phyloP scores from a whole-genome alignment of 2,888 invertebrate genomes.

The Diarsia dahlii region DNA sequence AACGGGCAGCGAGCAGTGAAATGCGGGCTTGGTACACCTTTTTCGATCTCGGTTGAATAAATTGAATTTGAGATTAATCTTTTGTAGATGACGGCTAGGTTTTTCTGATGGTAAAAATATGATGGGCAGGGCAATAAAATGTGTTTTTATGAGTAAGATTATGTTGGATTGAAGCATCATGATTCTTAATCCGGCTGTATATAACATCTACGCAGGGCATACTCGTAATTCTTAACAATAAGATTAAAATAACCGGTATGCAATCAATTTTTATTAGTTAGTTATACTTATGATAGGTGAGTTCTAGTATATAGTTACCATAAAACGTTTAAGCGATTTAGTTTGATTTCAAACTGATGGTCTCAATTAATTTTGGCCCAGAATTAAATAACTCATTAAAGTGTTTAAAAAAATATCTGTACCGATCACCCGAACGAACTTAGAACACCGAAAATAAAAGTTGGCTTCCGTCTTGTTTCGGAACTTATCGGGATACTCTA shows the following conservation, averaged over 20 bases:
- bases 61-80: conserved; percentile 90
- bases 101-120: conserved; percentile 72
- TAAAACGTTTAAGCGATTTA: conserved; percentile 21
- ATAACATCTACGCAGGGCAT: conserved; percentile 28
- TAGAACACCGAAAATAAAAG: not conserved
- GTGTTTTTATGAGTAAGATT: conserved; percentile 59
- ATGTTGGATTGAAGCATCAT: conserved; percentile 55
- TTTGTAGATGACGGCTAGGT: conserved; percentile 82
- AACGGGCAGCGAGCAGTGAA: conserved; percentile 88
- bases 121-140: conserved; percentile 68
- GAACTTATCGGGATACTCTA: not conserved
- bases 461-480: not conserved
- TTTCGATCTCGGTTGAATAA: conserved; percentile 89
- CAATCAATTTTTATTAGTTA: conserved; percentile 42
- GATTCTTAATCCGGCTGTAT: conserved; percentile 49
- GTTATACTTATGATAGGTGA: conserved; percentile 6
- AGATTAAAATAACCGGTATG: conserved; percentile 40
- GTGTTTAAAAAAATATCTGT: not conserved
- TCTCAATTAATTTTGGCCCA: not conserved
- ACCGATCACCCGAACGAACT: not conserved
- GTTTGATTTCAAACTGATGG: conserved; percentile 11
- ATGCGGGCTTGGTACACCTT: conserved; percentile 87
- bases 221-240: conserved; percentile 42
- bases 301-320: conserved; percentile 18
- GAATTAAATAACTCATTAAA: not conserved